These are phyloP conservation scores for Misgurnus anguillicaudatus DNA, from an alignment of 2,113 vertebrate species.

Conservation along the genomic window DNA sequence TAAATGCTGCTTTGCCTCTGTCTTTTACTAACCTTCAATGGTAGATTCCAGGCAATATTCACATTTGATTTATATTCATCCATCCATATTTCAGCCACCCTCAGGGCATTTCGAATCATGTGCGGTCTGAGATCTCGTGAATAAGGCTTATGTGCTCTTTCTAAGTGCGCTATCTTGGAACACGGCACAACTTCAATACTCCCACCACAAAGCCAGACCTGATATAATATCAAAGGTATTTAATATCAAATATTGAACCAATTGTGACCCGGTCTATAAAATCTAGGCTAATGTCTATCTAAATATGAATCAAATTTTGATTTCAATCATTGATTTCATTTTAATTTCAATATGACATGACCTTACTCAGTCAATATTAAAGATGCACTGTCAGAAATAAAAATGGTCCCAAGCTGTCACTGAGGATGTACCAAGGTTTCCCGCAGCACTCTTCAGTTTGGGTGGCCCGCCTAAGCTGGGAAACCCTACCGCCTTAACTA, in stretches of 20 bases:
- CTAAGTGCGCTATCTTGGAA: slow-evolving; percentile 77
- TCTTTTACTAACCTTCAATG: slow-evolving; percentile 63
- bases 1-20: not conserved
- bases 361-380: too few relatives aligned
- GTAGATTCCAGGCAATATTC: slow-evolving; percentile 77
- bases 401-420: too few relatives aligned
- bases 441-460: too few relatives aligned
- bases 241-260: not conserved
- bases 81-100: slow-evolving; percentile 80
- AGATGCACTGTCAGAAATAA: too few relatives aligned
- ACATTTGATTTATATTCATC: slow-evolving; percentile 80
- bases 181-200: slow-evolving; percentile 80
- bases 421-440: too few relatives aligned
- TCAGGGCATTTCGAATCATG: slow-evolving; percentile 72
- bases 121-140: slow-evolving; percentile 56
- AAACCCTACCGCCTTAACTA: too few relatives aligned
- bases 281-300: too few relatives aligned
- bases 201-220: slow-evolving; percentile 85
- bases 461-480: too few relatives aligned
- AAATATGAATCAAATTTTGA: too few relatives aligned
- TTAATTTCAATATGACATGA: too few relatives aligned
- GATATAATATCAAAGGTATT: not conserved
- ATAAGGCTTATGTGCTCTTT: slow-evolving; percentile 77
- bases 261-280: too few relatives aligned
- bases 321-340: too few relatives aligned